Evolutionary conservation across 2,888 invertebrate genomes (phyloP), one percentile per base, ranked within the genome.

Genomic region (Actias luna): DNA sequence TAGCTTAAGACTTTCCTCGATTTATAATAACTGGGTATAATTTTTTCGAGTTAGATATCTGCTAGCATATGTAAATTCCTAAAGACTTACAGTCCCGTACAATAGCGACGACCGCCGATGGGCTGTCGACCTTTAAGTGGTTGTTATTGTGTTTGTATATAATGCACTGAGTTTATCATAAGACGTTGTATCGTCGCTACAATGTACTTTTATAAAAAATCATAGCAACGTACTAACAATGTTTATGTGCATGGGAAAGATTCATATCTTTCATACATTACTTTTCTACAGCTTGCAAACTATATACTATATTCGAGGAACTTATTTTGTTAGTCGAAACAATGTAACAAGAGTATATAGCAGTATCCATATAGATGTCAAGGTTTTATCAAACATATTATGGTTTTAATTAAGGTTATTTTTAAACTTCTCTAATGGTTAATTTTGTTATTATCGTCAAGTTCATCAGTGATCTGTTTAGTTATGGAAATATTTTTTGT

Each of bases 231-330:
- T 62, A 39, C 1, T 42, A 55, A 42, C 42, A 42, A n/a, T 16
- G n/a, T 29, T 62, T 42, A 62, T 42, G 31, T 57, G 59, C 39
- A 63, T 63, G 63, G 63, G 63, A 63, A 63, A 63, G 59, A 63
- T 59, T 52, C 39, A 36, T 58, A 36, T 42, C 59, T 39, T 59
- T 55, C 60, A 59, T 39, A 59, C 27, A 59, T 36, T 25, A 59
- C 59, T 46, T 36, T 59, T 39, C 29, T 10, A 27, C 18, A 1
- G 31, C 57, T 16, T 36, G 29, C 36, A 55, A 59, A 42, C 59
- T 52, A 62, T 33, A 50, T 25, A 22, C 25, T 22, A 50, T 50
- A 12, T 63, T 59, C 18, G 58, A 63, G 59, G 63, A 59, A 60
- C 55, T 62, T 46, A 36, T 55, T 58, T 62, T 62, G 61, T 55